These are phyloP conservation scores for Heptascelio sp. DNA, from an alignment of 2,888 invertebrate species.

Conservation along the genomic window DNA sequence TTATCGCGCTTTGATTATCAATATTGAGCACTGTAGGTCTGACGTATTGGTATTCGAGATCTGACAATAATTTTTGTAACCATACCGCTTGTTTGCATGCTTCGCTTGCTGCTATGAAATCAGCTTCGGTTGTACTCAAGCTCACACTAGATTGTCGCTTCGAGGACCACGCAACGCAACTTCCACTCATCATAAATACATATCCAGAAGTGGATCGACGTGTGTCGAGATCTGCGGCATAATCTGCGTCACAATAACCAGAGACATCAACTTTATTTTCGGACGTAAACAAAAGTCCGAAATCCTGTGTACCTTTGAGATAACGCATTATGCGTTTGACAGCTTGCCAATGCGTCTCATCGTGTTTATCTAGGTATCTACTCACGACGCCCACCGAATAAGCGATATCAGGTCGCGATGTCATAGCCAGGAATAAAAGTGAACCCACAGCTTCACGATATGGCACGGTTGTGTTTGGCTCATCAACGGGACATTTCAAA, in stretches of 20 bases:
- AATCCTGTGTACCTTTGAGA: conserved; percentile 25
- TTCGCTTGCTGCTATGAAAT: conserved; percentile 73
- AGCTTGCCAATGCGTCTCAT: conserved; percentile 36
- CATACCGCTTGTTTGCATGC: conserved; percentile 71
- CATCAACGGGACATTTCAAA: background rate
- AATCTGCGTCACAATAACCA: conserved; percentile 18
- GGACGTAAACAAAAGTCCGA: conserved; percentile 41
- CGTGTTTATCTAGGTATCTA: conserved; percentile 33
- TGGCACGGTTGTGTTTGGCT: background rate
- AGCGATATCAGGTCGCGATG: conserved; percentile 37
- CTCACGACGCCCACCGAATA: conserved; percentile 10
- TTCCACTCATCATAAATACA: conserved; percentile 59
- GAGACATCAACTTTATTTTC: conserved; percentile 13
- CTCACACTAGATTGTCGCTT: conserved; percentile 70
- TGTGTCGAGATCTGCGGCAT: conserved; percentile 21
- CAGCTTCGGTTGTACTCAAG: conserved; percentile 72
- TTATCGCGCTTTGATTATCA: conserved; percentile 74
- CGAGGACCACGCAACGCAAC: conserved; percentile 68
- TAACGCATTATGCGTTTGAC: conserved; percentile 47
- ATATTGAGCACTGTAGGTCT: conserved; percentile 33
- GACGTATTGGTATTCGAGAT: conserved; percentile 46
- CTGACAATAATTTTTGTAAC: conserved; percentile 68
- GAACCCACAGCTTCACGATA: conserved; percentile 37
- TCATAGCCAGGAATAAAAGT: conserved; percentile 25
- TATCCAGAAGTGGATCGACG: conserved; percentile 71